These are phyloP conservation scores for Drosophila repletoides DNA, from an alignment of 1,140 invertebrate genomes.

Conservation along the genomic window DNA sequence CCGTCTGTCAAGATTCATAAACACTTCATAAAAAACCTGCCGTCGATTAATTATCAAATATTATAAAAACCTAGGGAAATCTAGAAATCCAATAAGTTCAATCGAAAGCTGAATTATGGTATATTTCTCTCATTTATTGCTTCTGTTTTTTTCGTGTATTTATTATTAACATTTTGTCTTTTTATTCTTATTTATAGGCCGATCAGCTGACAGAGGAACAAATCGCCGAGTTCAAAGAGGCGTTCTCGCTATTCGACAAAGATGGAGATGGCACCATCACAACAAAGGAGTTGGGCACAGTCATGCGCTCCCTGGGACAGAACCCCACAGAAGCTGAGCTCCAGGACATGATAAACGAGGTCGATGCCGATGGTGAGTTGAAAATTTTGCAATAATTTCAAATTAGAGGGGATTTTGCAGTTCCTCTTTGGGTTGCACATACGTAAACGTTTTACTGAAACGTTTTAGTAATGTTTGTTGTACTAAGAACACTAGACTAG, in stretches of 20 bases:
- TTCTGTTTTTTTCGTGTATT: not conserved
- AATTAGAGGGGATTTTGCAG: no score
- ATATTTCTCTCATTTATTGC: not conserved
- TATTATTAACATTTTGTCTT: not conserved
- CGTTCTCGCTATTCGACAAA: constrained; percentile 99
- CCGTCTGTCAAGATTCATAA: constrained; percentile 17
- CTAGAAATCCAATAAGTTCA: constrained; percentile 14
- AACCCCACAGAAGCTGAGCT: constrained; percentile 99
- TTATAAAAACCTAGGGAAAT: no score
- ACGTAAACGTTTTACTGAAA: no score
- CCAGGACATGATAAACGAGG: constrained; percentile 99
- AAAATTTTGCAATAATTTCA: no score
- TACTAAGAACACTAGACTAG: no score
- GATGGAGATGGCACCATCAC: constrained; percentile 99
- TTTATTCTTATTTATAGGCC: constrained; percentile 86
- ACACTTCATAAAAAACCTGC: constrained; percentile 35
- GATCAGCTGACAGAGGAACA: constrained; percentile 99
- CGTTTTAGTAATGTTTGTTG: no score
- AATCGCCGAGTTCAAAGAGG: constrained; percentile 99
- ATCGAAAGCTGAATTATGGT: constrained; percentile 41
- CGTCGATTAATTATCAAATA: constrained; percentile 32
- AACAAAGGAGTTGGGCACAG: constrained; percentile 99
- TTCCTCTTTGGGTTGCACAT: not conserved
- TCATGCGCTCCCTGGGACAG: constrained; percentile 99
- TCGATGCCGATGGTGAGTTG: constrained; percentile 97